A percentile compares a stretch with the other conserved stretches of the same genome.
These are phyloP conservation scores for Catharus minimus DNA, from an alignment of 2,113 vertebrate species.

Conservation along the genomic window DNA sequence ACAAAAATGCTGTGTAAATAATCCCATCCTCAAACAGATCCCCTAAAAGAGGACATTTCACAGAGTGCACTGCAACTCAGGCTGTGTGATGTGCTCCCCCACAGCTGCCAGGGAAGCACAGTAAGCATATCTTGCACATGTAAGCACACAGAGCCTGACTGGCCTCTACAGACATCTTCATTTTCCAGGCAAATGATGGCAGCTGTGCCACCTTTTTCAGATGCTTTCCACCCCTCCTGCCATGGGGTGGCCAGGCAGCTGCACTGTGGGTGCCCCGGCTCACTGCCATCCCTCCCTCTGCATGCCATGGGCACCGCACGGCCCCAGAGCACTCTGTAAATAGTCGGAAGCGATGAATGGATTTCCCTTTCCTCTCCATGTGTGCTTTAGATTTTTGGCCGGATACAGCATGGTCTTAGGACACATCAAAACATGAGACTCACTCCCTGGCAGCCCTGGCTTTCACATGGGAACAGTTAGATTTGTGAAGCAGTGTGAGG, in stretches of 20 bases:
- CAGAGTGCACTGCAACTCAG: background rate
- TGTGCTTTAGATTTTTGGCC: conserved; percentile 64
- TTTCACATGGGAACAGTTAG: conserved; percentile 11
- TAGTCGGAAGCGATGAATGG: conserved; percentile 66
- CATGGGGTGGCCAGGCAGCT: accelerated
- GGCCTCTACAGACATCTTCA: background rate
- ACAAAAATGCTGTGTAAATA: background rate
- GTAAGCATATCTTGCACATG: background rate
- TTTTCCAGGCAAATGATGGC: background rate
- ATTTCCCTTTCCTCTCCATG: conserved; percentile 67
- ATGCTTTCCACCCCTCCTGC: background rate
- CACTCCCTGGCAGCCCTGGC: background rate
- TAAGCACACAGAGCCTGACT: background rate
- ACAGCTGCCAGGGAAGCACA: background rate
- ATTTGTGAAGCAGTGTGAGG: background rate
- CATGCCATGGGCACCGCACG: background rate
- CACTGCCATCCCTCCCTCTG: background rate
- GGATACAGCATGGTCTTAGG: conserved; percentile 20
- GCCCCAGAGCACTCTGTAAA: conserved; percentile 30
- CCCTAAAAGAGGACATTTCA: background rate
- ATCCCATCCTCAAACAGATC: background rate
- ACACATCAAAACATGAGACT: conserved; percentile 53
- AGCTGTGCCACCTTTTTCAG: background rate
- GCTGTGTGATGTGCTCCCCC: accelerated
- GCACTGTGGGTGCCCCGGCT: background rate